Conservation (phyloP, 2,888 invertebrate genomes). For the Ecdyonurus torrentis region DNA sequence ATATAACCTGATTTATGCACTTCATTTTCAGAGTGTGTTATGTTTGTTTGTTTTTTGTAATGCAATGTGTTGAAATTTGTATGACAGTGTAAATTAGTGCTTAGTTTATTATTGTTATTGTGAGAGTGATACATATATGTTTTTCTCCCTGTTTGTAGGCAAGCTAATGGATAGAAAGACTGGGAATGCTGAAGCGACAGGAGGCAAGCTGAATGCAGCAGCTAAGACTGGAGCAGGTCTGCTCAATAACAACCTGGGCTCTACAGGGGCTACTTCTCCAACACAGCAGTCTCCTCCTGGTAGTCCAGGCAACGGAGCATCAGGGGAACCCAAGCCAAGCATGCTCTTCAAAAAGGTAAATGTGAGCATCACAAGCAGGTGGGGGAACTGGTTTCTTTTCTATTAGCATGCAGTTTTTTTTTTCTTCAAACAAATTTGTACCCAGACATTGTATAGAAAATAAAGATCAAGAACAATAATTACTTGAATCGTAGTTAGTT, state of each 20-base stretch:
- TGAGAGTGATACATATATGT: no score
- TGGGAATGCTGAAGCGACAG: constrained; percentile 20
- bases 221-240: constrained; percentile 4
- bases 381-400: neutral
- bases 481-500: no score
- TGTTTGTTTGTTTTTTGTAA: no score
- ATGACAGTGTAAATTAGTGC: no score
- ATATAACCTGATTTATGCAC: no score
- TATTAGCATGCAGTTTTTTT: neutral
- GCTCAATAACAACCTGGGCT: constrained; percentile 17
- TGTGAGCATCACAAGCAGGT: neutral
- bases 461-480: neutral
- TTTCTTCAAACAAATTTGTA: neutral
- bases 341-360: constrained; percentile 32
- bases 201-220: neutral
- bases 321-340: constrained; percentile 31
- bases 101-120: no score
- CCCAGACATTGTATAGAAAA: neutral
- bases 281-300: constrained; percentile 19
- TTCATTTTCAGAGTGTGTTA: no score
- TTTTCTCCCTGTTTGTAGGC: constrained; percentile 22
- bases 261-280: constrained; percentile 17
- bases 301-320: constrained; percentile 12
- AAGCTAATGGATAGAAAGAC: constrained; percentile 48
- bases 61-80: no score